These are phyloP conservation scores for Siniperca chuatsi DNA, from an alignment of 2,113 vertebrate species.

Conservation along the genomic window DNA sequence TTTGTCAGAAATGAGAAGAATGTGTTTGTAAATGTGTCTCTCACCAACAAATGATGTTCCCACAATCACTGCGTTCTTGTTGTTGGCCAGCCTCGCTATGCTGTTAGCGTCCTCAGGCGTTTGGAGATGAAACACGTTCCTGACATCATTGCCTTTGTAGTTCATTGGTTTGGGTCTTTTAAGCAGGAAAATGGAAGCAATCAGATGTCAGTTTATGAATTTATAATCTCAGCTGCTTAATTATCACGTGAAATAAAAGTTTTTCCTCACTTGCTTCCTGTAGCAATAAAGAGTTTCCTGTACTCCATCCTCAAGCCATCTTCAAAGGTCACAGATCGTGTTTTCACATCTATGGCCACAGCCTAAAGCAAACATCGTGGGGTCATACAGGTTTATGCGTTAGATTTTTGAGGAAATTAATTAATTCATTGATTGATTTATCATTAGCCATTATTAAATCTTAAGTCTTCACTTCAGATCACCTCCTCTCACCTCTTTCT, in stretches of 20 bases:
- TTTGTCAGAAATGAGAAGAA: background rate
- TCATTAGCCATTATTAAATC: background rate
- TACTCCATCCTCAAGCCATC: constrained; percentile 97
- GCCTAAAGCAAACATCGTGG: constrained; percentile 81
- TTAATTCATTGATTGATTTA: background rate
- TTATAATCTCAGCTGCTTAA: background rate
- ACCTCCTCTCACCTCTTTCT: constrained; percentile 89
- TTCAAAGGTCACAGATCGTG: constrained; percentile 91
- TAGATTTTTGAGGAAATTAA: background rate
- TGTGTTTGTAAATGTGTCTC: constrained; percentile 30
- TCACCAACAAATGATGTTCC: constrained; percentile 97
- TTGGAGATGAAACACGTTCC: constrained; percentile 93
- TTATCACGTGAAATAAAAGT: background rate
- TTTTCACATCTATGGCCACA: constrained; percentile 91
- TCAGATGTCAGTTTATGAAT: background rate
- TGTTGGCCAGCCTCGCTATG: constrained; percentile 90
- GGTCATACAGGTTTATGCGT: background rate
- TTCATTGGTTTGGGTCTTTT: constrained; percentile 92
- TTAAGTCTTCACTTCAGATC: background rate
- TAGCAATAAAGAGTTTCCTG: constrained; percentile 94
- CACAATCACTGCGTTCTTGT: constrained; percentile 94
- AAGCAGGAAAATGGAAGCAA: constrained; percentile 12
- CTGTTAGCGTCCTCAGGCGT: constrained; percentile 95
- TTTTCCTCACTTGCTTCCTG: constrained; percentile 91
- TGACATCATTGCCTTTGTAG: constrained; percentile 95